Base-by-base conservation (phyloP, 2,888 invertebrate species). In the Limnephilus rhombicus region DNA sequence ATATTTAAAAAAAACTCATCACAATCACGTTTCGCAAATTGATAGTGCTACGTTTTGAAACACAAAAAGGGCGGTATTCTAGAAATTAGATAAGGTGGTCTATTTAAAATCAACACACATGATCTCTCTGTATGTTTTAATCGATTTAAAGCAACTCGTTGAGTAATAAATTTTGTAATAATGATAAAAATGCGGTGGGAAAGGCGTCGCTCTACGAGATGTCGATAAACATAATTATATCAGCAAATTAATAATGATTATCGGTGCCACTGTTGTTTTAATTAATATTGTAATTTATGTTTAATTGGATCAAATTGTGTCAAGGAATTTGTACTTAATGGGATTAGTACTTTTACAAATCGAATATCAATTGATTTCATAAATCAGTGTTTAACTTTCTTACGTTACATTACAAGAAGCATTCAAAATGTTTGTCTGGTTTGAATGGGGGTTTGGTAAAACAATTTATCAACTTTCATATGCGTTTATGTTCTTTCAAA, bases 261-360 rank as follows among this genome's bases (percentile, higher is more conserved):
- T 86, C 86, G 37, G 45, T 86, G 86, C 41, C 86, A 45, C 86
- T 86, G 86, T 86, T 86, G 45, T 86, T 86, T 49, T 86, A 86
- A 86, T 86, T 86, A 86, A 86, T 45, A 83, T 45, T 86, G 9
- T 86, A 49, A 86, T 86, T 86, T 86, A 86, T 86, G 86, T 45
- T 49, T 86, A 86, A 86, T 86, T 86, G 86, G 45, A 86, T 45
- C 68, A 68, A 68, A 68, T 86, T 86, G 86, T 86, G 86, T 86
- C 86, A 86, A 86, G 86, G 86, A 41, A 86, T 86, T 86, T 68
- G 45, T 86, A 45, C 41, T 86, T 41, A 45, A 86, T 86, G 45
- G n/a, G 37, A 86, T 45, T 45, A 83, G 29, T 86, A 45, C 45
- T 86, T 86, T 86, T 86, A 86, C 86, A 37, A 45, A 86, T 86